phyloP scores from a whole-genome alignment of 2,888 invertebrate species.

The Scaptomyza reducta region DNA sequence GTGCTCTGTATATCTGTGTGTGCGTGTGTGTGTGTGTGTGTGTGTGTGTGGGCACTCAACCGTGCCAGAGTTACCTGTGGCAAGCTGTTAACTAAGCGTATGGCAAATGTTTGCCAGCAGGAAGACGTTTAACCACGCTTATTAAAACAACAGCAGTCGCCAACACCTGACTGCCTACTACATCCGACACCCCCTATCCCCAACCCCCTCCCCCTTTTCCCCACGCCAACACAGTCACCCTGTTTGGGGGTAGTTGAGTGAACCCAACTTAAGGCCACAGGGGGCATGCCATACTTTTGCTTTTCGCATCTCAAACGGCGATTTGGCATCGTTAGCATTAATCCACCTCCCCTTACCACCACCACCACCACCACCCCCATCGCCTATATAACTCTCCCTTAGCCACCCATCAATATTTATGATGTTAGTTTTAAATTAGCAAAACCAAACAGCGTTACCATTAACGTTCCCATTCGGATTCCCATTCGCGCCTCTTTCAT shows the following conservation, averaged over 20 bases:
- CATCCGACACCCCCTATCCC: not conserved
- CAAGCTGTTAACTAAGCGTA: slow-evolving; percentile 80
- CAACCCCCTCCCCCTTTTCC: not conserved
- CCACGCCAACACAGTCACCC: too few species aligned
- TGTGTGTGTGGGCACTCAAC: slow-evolving; percentile 58
- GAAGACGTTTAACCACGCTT: slow-evolving; percentile 72
- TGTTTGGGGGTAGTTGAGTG: slow-evolving; percentile 57
- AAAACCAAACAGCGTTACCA: slow-evolving; percentile 69
- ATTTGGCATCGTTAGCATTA: slow-evolving; percentile 41
- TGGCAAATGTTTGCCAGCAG: slow-evolving; percentile 77
- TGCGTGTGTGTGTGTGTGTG: slow-evolving; percentile 8
- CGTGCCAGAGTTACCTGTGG: slow-evolving; percentile 72
- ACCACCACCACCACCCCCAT: not conserved
- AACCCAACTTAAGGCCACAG: slow-evolving; percentile 62
- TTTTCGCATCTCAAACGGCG: slow-evolving; percentile 54
- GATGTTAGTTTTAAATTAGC: slow-evolving; percentile 78
- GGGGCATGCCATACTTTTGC: slow-evolving; percentile 77
- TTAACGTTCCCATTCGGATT: slow-evolving; percentile 59
- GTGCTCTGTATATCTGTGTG: slow-evolving; percentile 14
- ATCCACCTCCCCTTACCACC: not conserved
- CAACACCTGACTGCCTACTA: slow-evolving; percentile 12
- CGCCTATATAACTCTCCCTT: too few species aligned
- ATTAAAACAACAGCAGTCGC: slow-evolving; percentile 55
- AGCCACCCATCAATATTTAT: slow-evolving; percentile 68
- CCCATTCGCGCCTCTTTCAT: slow-evolving; percentile 48